Evolutionary conservation across 2,888 invertebrate genomes (phyloP), one percentile per base, ranked within the genome.

Genomic region (Neria commutata): DNA sequence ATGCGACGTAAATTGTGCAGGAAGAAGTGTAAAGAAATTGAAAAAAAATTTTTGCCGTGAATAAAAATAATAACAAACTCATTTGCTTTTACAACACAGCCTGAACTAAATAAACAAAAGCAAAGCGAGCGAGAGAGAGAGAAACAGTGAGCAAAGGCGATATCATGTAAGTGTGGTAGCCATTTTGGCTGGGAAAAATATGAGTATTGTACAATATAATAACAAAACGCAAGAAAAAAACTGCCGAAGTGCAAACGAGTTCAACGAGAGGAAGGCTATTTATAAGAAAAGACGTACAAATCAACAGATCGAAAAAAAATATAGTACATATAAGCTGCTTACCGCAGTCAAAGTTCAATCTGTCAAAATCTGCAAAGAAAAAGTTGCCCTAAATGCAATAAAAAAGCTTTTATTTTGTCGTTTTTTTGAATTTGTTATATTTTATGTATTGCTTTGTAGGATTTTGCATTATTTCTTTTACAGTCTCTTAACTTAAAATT

Each of bases 201-300:
- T n/a, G n/a, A n/a, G n/a, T n/a, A n/a, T n/a, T n/a, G n/a, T n/a
- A n/a, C n/a, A n/a, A n/a, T n/a, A n/a, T n/a, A n/a, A n/a, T n/a
- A n/a, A n/a, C n/a, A n/a, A n/a, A n/a, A n/a, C n/a, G n/a, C n/a
- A n/a, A n/a, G n/a, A n/a, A n/a, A n/a, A n/a, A n/a, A n/a, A n/a
- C n/a, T n/a, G n/a, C n/a, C n/a, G n/a, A 17, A 25, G 48, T 48
- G 54, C 25, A 54, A 26, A 24, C 2, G 54, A 54, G 54, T 54
- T 54, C 54, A 54, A 34, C n/a, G 10, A 17, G n/a, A n/a, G n/a
- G 24, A 48, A 54, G 34, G 48, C 54, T 54, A 48, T 54, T 54
- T 37, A 24, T 54, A 54, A 37, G n/a, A 33, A 37, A 14, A 37
- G n/a, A 37, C 8, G n/a, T 37, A 37, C 8, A 37, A 37, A n/a